phyloP scores from a whole-genome alignment of 2,797 vertebrate genomes.

The Lepidocolaptes lacrymiger region DNA sequence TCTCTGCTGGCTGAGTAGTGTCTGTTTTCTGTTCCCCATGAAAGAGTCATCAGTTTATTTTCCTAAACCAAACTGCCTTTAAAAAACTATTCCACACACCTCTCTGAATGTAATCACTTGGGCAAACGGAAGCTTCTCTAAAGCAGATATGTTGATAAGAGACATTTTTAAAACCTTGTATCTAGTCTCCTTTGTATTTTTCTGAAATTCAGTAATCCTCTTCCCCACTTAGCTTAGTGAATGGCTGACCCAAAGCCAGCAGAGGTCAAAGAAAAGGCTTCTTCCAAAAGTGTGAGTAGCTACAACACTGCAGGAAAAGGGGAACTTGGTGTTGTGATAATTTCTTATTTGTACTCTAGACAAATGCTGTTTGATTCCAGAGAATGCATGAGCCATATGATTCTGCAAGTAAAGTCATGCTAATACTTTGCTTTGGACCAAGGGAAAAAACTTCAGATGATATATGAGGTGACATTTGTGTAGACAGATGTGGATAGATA shows the following conservation, averaged over 20 bases:
- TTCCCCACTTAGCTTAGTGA: constrained; percentile 47
- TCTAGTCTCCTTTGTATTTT: constrained; percentile 53
- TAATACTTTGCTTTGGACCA: rapidly evolving
- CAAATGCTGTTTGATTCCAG: neutral
- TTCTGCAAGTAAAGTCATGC: neutral
- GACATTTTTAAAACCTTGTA: constrained; percentile 25
- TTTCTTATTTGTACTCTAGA: neutral
- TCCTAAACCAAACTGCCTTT: neutral
- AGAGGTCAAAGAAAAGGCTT: constrained; percentile 41
- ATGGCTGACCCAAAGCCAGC: constrained; percentile 53
- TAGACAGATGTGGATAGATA: neutral
- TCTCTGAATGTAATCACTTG: neutral
- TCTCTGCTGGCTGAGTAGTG: neutral
- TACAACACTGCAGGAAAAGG: neutral
- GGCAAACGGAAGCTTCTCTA: constrained; percentile 26
- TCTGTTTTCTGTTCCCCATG: neutral
- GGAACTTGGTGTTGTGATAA: neutral
- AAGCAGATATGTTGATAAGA: constrained; percentile 45
- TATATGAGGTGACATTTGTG: neutral
- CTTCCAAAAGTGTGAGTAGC: neutral
- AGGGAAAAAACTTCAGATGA: neutral
- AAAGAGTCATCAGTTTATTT: neutral
- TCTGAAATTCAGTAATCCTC: constrained; percentile 62
- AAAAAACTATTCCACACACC: neutral
- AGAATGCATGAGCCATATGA: neutral